phyloP scores from a whole-genome alignment of 2,888 invertebrate species.

The Habroteleia sp. region DNA sequence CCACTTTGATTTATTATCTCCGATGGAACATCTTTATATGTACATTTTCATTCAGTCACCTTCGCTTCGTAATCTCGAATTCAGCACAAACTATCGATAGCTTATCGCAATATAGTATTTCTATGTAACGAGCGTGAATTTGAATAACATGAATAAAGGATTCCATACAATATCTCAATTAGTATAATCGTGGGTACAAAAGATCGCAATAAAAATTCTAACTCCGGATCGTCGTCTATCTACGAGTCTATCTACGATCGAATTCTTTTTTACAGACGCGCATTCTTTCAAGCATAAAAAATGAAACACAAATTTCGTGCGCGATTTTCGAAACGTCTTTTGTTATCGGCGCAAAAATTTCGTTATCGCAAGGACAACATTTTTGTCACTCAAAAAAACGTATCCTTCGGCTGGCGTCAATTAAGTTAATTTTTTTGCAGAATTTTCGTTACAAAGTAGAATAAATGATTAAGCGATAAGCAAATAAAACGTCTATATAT shows the following conservation, averaged over 20 bases:
- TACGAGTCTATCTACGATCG: conserved; percentile 5
- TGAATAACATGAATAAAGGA: conserved; percentile 34
- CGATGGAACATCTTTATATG: too few relatives aligned
- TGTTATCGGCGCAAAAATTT: conserved; percentile 2
- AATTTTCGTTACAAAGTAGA: conserved; percentile 50
- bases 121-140: conserved; percentile 25
- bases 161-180: conserved; percentile 42
- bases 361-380: conserved; percentile 29
- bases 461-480: conserved; percentile 51
- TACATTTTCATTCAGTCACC: background rate
- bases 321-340: conserved; percentile 8
- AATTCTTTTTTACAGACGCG: conserved; percentile 10
- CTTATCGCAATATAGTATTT: conserved; percentile 13
- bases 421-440: conserved; percentile 20
- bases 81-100: conserved; percentile 6
- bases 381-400: conserved; percentile 37
- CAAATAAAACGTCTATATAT: conserved; percentile 32
- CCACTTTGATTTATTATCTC: too few relatives aligned
- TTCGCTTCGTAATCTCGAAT: conserved; percentile 1
- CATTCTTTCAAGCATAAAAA: conserved; percentile 9
- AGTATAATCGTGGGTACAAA: conserved; percentile 28
- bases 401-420: conserved; percentile 19
- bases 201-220: conserved; percentile 37
- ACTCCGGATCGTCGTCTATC: conserved; percentile 29
- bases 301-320: conserved; percentile 10